phyloP scores from a whole-genome alignment of 2,113 vertebrate genomes.

The Rhynchopsitta pachyrhyncha region DNA sequence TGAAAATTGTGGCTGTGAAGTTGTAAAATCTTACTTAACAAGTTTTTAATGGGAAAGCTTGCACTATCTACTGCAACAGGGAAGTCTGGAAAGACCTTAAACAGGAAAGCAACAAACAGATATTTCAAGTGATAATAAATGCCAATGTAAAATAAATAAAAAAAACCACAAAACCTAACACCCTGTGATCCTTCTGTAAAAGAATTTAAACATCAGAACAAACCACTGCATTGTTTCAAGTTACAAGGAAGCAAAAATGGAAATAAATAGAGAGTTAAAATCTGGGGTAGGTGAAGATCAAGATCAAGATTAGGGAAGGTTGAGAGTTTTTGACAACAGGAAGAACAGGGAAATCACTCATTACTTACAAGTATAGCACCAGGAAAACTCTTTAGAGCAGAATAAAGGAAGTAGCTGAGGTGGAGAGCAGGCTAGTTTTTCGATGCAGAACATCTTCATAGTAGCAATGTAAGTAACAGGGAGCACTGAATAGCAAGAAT shows the following conservation, averaged over 20 bases:
- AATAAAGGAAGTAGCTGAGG: background rate
- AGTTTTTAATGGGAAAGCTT: background rate
- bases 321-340: background rate
- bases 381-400: background rate
- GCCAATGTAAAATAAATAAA: background rate
- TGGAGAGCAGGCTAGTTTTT: background rate
- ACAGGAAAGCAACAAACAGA: background rate
- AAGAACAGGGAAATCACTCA: background rate
- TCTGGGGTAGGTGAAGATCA: background rate
- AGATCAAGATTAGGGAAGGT: background rate
- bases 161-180: background rate
- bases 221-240: background rate
- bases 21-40: background rate
- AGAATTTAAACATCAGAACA: background rate
- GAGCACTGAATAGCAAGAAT: background rate
- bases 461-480: background rate
- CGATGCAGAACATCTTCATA: background rate
- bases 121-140: background rate
- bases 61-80: background rate
- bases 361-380: accelerated
- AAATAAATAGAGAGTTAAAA: background rate
- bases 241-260: background rate
- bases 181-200: background rate
- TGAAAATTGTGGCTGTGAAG: background rate
- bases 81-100: background rate